A percentile compares a stretch with the other conserved stretches of the same genome.
Evolutionary conservation across 2,113 vertebrate genomes (phyloP).

Genomic region (Crotophaga sulcirostris): DNA sequence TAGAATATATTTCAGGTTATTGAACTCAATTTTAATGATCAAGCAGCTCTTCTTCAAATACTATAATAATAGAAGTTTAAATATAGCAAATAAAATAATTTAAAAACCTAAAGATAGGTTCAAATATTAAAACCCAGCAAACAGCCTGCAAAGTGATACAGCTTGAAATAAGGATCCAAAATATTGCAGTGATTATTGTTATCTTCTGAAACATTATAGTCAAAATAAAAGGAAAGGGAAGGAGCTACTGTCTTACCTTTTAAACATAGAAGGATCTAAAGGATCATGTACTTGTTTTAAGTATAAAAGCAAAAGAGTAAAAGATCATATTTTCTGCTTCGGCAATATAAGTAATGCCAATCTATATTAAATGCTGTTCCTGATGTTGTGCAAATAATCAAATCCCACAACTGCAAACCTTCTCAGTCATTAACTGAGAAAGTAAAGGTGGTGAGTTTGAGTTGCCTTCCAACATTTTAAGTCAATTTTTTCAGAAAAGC

Average conservation of each 20-base stretch:
- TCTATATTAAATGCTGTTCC: background rate
- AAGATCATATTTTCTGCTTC: background rate
- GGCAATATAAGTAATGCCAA: background rate
- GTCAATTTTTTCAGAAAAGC: background rate
- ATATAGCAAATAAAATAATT: background rate
- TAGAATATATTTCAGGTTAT: background rate
- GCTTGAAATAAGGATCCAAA: background rate
- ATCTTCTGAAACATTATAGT: background rate
- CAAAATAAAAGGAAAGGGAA: background rate
- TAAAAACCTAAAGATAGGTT: background rate
- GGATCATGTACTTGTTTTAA: background rate
- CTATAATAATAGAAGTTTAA: background rate
- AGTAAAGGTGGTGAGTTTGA: background rate
- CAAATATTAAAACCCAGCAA: background rate
- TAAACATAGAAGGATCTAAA: background rate
- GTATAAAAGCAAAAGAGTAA: background rate
- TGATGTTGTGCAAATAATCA: background rate
- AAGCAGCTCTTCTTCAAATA: background rate
- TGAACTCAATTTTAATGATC: background rate
- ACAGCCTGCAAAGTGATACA: background rate
- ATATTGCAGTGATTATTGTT: background rate
- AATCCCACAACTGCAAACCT: background rate
- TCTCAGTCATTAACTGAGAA: background rate
- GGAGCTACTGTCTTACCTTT: background rate
- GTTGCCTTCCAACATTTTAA: background rate